A percentile compares a stretch with the other conserved stretches of the same genome.
phyloP scores from a whole-genome alignment of 2,888 invertebrate species.

The Nipponacmea schrenckii region DNA sequence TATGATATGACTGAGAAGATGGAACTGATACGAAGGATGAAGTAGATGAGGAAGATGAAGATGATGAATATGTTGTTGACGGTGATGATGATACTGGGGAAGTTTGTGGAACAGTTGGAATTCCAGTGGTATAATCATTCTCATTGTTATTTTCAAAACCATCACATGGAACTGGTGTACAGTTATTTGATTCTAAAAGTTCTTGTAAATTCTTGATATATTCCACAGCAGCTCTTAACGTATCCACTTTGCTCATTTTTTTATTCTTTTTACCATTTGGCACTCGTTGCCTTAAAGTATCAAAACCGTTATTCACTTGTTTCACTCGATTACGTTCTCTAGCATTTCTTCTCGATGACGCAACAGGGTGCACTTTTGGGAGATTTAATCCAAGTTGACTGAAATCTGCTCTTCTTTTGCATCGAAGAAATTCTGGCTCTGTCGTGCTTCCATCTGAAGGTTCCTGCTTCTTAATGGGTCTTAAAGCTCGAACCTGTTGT shows the following conservation, averaged over 20 bases:
- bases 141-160: too few species aligned
- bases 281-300: constrained; percentile 50
- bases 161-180: not conserved
- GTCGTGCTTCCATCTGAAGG: constrained; percentile 17
- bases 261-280: constrained; percentile 48
- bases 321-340: constrained; percentile 92
- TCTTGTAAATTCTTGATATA: constrained; percentile 53
- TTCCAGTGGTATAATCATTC: not conserved
- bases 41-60: too few species aligned
- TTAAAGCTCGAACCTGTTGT: constrained; percentile 24
- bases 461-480: constrained; percentile 19
- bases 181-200: constrained; percentile 30
- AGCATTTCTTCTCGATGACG: constrained; percentile 85
- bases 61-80: too few species aligned
- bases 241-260: constrained; percentile 60
- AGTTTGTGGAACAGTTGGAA: not conserved
- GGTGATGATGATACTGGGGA: not conserved
- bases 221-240: constrained; percentile 51
- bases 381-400: constrained; percentile 33
- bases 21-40: not conserved
- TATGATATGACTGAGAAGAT: not conserved
- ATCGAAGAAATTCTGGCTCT: constrained; percentile 39
- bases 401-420: constrained; percentile 45
- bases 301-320: constrained; percentile 71
- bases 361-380: constrained; percentile 73